Base-by-base conservation (phyloP, 35 echinoderm and acorn worm species). In the Stichopus chloronotus region DNA sequence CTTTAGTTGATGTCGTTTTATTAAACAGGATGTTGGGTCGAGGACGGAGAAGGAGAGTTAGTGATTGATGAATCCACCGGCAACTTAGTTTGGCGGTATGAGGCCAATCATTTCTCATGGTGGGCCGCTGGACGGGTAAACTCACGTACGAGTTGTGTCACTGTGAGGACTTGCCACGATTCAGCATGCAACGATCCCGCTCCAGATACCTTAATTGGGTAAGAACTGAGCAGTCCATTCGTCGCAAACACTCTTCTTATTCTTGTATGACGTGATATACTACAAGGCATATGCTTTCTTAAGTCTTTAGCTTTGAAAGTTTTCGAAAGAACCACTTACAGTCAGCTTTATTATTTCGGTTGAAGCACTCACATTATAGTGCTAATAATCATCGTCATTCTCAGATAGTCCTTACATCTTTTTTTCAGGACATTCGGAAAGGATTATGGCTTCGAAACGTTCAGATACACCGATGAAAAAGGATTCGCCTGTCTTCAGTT, bases 91-190 rank as follows among this genome's bases (percentile, higher is more conserved):
- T 94, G 94, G 94, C 24, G 53, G 12, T 94, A 94, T 52, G 78
- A 92, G 43, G 90, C 94, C 5, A 85, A 69, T 5, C 94, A 94
- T 53, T 92, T 94, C 25, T 91, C 88, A 19, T 94, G 94, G 94
- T 94, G 94, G 94, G 94, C 94, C 5, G 94, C 94, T 19, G 94
- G 88, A n/a, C 77, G 78, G 7, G 59, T 83, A 3, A 81, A 86
- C 23, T 56, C 19, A 16, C 52, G 58, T 23, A 83, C 88, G 8
- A 94, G 94, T 63, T 94, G 94, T 65, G 94, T 94, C 1, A 83
- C n/a, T 19, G 94, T 94, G 25, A 92, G 86, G 72, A 92, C 94
- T 2, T 94, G 94, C 54, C 78, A 84, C 23, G 94, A 94, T 25
- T 53, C 25, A 53, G 80, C 13, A 13, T 94, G 94, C 24, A 91